These are phyloP conservation scores for Tholera decimalis DNA, from an alignment of 2,888 invertebrate species.

Conservation along the genomic window DNA sequence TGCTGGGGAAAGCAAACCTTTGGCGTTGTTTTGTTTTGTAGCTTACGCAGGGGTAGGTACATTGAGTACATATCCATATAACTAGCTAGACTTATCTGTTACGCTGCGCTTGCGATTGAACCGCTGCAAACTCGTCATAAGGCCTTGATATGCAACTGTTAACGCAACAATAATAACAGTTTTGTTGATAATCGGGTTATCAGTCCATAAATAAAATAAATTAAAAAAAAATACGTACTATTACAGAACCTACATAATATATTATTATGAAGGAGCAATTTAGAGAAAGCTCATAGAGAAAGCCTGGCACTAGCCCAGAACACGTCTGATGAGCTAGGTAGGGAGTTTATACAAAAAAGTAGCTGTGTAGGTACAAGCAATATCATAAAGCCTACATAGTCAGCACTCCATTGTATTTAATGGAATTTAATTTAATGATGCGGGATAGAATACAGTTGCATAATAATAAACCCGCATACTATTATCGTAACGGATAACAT, in stretches of 20 bases:
- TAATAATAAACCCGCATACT: slow-evolving; percentile 52
- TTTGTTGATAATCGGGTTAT: not conserved
- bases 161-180: slow-evolving; percentile 9
- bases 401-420: slow-evolving; percentile 27
- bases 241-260: slow-evolving; percentile 23
- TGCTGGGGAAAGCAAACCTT: slow-evolving; percentile 29
- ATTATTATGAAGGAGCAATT: slow-evolving; percentile 41
- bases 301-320: slow-evolving; percentile 51
- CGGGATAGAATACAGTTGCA: slow-evolving; percentile 58
- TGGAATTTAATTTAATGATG: slow-evolving; percentile 53
- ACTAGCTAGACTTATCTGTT: not conserved
- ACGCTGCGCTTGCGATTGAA: slow-evolving; percentile 14
- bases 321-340: slow-evolving; percentile 35
- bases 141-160: slow-evolving; percentile 1
- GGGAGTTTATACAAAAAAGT: slow-evolving; percentile 21
- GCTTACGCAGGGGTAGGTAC: slow-evolving; percentile 1
- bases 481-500: slow-evolving; percentile 35
- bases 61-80: slow-evolving; percentile 1
- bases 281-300: slow-evolving; percentile 61
- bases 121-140: not conserved
- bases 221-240: slow-evolving; percentile 26
- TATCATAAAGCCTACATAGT: slow-evolving; percentile 31
- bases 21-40: slow-evolving; percentile 21
- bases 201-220: slow-evolving; percentile 12
- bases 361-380: slow-evolving; percentile 10